These are phyloP conservation scores for Eudemis profundana DNA, from an alignment of 2,888 invertebrate genomes.

Conservation along the genomic window DNA sequence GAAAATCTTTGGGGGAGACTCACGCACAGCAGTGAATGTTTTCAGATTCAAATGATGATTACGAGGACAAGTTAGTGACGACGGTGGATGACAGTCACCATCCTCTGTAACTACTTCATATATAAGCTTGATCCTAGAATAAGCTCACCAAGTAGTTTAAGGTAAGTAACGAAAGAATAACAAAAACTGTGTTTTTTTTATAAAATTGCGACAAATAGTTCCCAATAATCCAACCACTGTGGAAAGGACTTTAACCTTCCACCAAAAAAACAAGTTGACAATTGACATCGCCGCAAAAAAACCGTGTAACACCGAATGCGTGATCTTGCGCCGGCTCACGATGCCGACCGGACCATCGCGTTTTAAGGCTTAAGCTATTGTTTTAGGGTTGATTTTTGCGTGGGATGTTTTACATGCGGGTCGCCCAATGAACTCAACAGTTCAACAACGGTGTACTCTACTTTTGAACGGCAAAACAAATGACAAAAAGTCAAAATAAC, in stretches of 20 bases:
- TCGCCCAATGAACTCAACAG: constrained; percentile 17
- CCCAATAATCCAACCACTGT: not conserved
- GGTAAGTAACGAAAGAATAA: no score
- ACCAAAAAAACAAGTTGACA: constrained; percentile 15
- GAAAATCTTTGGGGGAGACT: no score
- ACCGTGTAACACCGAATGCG: constrained; percentile 30
- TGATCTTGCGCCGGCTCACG: constrained; percentile 25
- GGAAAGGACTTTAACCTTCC: not conserved
- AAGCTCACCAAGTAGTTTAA: no score
- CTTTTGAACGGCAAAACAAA: constrained; percentile 7
- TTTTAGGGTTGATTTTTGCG: not conserved
- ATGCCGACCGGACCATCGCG: not conserved
- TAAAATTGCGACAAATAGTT: not conserved
- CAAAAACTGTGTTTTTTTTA: not conserved
- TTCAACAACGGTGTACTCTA: constrained; percentile 34
- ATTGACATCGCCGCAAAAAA: constrained; percentile 21
- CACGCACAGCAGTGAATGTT: no score
- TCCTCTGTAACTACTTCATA: no score
- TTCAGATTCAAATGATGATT: no score
- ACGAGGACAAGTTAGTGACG: no score
- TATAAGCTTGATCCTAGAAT: no score
- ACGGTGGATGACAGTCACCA: no score
- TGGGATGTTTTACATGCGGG: constrained; percentile 20
- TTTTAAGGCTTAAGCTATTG: not conserved
- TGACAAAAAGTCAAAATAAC: not conserved